A percentile compares a stretch with the other conserved stretches of the same genome.
These are phyloP conservation scores for Smittia sp. DNA, from an alignment of 2,888 invertebrate genomes.

Conservation along the genomic window DNA sequence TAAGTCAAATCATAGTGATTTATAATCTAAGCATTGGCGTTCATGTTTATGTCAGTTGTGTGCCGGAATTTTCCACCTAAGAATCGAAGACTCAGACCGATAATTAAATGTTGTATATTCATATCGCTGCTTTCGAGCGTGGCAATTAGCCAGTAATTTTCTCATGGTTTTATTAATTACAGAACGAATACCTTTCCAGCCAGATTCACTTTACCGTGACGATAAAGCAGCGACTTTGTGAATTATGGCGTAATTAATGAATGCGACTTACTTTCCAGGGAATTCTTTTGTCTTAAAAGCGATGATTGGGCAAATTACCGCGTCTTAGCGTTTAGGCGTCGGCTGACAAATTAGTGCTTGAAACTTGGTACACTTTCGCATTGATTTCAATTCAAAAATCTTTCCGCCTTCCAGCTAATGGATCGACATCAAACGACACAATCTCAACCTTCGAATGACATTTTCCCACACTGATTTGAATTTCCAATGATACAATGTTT, in stretches of 20 bases:
- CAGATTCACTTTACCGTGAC: neutral
- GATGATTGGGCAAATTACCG: no score
- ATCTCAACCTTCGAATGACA: no score
- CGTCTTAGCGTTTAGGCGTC: no score
- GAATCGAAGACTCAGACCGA: no score
- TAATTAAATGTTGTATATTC: neutral
- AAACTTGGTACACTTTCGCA: no score
- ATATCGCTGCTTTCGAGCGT: neutral
- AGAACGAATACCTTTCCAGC: neutral
- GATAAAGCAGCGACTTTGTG: neutral
- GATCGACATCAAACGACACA: no score
- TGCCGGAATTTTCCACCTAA: neutral
- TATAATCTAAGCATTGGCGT: neutral
- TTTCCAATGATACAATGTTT: no score
- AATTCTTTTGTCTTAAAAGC: slow-evolving; percentile 11
- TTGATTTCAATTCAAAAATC: no score
- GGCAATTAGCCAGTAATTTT: slow-evolving; percentile 28
- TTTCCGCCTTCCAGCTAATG: no score
- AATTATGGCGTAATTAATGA: slow-evolving; percentile 18
- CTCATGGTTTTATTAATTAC: slow-evolving; percentile 9
- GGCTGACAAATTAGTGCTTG: no score
- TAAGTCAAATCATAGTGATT: neutral
- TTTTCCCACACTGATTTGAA: no score
- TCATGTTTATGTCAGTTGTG: neutral
- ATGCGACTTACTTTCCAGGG: neutral